Conservation (phyloP, 1,140 invertebrate genomes). For the Zaprionus kolodkinae region DNA sequence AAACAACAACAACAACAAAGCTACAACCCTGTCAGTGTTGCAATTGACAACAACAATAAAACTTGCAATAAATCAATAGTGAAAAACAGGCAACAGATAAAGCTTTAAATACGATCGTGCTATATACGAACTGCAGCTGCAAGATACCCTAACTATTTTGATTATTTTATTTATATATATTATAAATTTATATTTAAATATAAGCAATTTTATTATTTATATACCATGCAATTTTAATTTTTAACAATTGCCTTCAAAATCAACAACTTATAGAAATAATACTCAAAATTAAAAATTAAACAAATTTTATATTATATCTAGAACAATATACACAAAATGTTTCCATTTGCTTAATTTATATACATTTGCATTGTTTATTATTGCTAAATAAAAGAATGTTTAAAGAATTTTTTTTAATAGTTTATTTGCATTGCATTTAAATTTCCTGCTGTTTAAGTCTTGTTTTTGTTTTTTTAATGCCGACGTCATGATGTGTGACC, state of each 20-base stretch:
- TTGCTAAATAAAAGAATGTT: not conserved
- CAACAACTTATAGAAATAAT: not conserved
- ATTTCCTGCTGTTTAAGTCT: not conserved
- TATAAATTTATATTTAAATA: too few relatives aligned
- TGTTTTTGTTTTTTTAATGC: not conserved
- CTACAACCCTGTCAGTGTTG: conserved; percentile 35
- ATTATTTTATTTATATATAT: too few relatives aligned
- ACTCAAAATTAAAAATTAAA: too few relatives aligned
- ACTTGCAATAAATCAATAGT: conserved; percentile 71
- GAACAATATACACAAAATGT: too few relatives aligned
- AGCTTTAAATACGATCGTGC: not conserved
- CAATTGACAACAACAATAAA: conserved; percentile 53
- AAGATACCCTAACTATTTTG: not conserved
- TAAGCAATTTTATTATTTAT: too few relatives aligned
- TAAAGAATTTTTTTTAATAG: not conserved
- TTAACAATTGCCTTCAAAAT: not conserved
- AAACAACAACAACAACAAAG: conserved; percentile 43
- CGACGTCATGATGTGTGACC: not conserved
- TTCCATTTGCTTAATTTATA: not conserved
- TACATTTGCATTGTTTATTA: not conserved
- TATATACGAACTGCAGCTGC: not conserved
- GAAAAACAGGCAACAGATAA: conserved; percentile 16
- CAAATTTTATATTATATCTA: too few relatives aligned
- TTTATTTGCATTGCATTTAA: not conserved
- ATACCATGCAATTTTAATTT: not conserved